Percentiles rank a stretch among this genome's conserved stretches.
Conservation (phyloP, 2,888 invertebrate species). For the Loripinus fragilis region DNA sequence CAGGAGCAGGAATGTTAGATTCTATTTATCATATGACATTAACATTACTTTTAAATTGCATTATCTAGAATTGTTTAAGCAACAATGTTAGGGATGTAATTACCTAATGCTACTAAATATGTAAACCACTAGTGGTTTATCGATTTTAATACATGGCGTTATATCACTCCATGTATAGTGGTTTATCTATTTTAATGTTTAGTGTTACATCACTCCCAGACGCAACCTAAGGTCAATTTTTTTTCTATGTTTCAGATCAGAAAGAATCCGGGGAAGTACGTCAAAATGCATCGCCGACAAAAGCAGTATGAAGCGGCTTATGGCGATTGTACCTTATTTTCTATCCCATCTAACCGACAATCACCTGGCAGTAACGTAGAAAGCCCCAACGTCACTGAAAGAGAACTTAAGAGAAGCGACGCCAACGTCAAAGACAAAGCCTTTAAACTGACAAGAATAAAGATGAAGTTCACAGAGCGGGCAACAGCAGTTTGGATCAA, state of each 20-base stretch:
- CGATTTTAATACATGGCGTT: too few relatives aligned
- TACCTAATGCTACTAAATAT: too few relatives aligned
- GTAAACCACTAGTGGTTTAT: too few relatives aligned
- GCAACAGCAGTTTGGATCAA: neutral
- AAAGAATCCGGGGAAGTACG: neutral
- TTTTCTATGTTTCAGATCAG: neutral
- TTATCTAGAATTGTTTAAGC: too few relatives aligned
- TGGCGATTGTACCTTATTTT: neutral
- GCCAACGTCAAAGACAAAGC: neutral
- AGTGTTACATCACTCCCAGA: too few relatives aligned
- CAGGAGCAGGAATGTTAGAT: too few relatives aligned
- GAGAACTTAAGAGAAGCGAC: neutral
- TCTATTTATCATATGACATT: too few relatives aligned
- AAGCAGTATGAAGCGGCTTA: constrained; percentile 4
- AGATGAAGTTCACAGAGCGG: neutral
- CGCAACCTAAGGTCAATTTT: too few relatives aligned
- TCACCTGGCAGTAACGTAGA: neutral
- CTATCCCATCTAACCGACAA: neutral
- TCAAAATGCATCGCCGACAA: neutral
- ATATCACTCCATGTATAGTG: too few relatives aligned
- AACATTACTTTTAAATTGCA: too few relatives aligned
- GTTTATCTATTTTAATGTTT: too few relatives aligned
- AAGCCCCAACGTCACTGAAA: neutral
- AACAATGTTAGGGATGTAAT: too few relatives aligned
- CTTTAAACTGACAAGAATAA: neutral